phyloP scores from a whole-genome alignment of 2,888 invertebrate genomes.

The Tenthredo amoena region DNA sequence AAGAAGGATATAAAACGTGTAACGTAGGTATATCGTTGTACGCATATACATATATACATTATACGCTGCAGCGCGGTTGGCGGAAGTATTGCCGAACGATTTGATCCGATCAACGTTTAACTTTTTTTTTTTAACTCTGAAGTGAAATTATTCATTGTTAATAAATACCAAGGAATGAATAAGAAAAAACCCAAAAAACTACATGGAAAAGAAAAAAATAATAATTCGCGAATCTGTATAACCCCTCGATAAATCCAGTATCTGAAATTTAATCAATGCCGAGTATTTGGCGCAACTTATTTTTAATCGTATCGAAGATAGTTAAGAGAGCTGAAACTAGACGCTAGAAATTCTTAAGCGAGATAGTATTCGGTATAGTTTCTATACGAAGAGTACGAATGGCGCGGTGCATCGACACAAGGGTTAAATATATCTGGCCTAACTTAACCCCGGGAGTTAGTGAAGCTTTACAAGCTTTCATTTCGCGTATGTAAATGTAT shows the following conservation, averaged over 20 bases:
- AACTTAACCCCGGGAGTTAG: slow-evolving; percentile 39
- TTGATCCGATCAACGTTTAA: not conserved
- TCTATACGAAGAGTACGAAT: slow-evolving; percentile 1
- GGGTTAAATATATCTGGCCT: slow-evolving; percentile 49
- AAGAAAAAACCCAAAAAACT: too few relatives aligned
- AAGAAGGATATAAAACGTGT: not conserved
- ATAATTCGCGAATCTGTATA: too few relatives aligned
- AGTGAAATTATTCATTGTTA: too few relatives aligned
- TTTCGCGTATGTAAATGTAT: not conserved
- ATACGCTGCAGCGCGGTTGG: not conserved
- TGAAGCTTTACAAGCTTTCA: not conserved
- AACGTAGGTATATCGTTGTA: not conserved
- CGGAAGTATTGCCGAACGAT: not conserved
- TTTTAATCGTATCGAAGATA: not conserved
- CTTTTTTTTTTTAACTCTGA: too few relatives aligned
- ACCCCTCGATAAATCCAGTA: too few relatives aligned
- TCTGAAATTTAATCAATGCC: not conserved
- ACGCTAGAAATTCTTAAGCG: not conserved
- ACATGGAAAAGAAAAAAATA: not conserved
- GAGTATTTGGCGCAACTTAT: slow-evolving; percentile 35
- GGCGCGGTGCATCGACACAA: not conserved
- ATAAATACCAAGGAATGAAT: too few relatives aligned
- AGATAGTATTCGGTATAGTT: not conserved
- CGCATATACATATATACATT: too few relatives aligned
- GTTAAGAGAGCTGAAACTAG: not conserved